Percentiles rank a stretch among this genome's conserved stretches.
phyloP scores from a whole-genome alignment of 2,888 invertebrate genomes.

The Stenoptilia bipunctidactyla region DNA sequence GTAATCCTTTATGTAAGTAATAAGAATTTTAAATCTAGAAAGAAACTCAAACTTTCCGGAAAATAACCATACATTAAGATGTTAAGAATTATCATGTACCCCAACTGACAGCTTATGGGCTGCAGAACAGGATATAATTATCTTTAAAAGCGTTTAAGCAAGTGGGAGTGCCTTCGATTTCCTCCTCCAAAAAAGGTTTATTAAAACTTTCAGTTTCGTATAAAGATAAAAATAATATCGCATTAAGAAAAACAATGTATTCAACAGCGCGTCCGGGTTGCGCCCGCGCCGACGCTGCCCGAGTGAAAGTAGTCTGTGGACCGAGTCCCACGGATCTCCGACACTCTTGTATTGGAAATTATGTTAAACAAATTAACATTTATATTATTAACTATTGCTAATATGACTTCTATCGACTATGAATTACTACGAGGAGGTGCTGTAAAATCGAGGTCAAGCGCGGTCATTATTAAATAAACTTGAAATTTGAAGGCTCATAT shows the following conservation, averaged over 20 bases:
- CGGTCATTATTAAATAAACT: no score
- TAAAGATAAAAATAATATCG: conserved; percentile 41
- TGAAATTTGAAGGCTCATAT: no score
- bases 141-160: neutral
- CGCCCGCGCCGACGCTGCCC: conserved; percentile 26
- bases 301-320: conserved; percentile 55
- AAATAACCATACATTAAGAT: no score
- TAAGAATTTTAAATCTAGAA: no score
- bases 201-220: conserved; percentile 55
- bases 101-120: conserved; percentile 7
- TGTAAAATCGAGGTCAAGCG: no score
- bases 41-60: no score
- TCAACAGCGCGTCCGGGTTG: conserved; percentile 47
- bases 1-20: no score
- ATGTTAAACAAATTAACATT: neutral
- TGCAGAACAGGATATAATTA: neutral
- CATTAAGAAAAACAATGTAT: conserved; percentile 57
- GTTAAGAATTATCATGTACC: no score
- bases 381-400: no score
- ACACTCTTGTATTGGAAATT: conserved; percentile 2
- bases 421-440: no score
- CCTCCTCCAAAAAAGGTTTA: conserved; percentile 33
- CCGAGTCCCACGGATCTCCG: neutral
- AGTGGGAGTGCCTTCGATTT: conserved; percentile 11
- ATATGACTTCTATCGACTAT: no score